These are phyloP conservation scores for Neodiprion virginianus DNA, from an alignment of 1,140 invertebrate genomes.

Conservation along the genomic window DNA sequence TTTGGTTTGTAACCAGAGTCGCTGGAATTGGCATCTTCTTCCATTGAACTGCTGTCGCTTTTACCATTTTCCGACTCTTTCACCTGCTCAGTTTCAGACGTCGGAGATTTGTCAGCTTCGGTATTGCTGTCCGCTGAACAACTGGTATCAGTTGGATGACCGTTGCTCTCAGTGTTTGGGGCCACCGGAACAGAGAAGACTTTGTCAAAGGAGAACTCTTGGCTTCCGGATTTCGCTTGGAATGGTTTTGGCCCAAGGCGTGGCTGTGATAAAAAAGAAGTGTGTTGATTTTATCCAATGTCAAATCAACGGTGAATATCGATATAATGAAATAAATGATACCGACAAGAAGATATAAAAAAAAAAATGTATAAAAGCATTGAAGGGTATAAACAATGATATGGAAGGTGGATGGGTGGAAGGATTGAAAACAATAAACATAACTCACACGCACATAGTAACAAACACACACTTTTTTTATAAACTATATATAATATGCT, in stretches of 20 bases:
- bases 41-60: slow-evolving; percentile 67
- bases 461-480: too few relatives aligned
- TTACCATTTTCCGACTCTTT: slow-evolving; percentile 65
- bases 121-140: slow-evolving; percentile 26
- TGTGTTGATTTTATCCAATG: slow-evolving; percentile 23
- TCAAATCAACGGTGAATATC: slow-evolving; percentile 15
- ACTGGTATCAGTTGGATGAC: slow-evolving; percentile 30
- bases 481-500: too few relatives aligned
- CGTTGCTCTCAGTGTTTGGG: slow-evolving; percentile 65
- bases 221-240: slow-evolving; percentile 73
- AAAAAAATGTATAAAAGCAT: slow-evolving; percentile 22
- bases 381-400: slow-evolving; percentile 1
- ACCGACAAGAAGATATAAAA: slow-evolving; percentile 2
- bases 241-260: slow-evolving; percentile 84
- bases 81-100: slow-evolving; percentile 42
- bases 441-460: background rate
- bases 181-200: slow-evolving; percentile 79
- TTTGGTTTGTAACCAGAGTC: slow-evolving; percentile 72
- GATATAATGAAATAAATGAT: slow-evolving; percentile 16
- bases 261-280: slow-evolving; percentile 64
- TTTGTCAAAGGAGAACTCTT: slow-evolving; percentile 80
- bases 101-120: slow-evolving; percentile 52
- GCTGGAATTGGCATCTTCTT: slow-evolving; percentile 67
- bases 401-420: too few relatives aligned
- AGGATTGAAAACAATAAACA: too few relatives aligned